phyloP scores from a whole-genome alignment of 2,888 invertebrate species.

The Drosophila leonis region DNA sequence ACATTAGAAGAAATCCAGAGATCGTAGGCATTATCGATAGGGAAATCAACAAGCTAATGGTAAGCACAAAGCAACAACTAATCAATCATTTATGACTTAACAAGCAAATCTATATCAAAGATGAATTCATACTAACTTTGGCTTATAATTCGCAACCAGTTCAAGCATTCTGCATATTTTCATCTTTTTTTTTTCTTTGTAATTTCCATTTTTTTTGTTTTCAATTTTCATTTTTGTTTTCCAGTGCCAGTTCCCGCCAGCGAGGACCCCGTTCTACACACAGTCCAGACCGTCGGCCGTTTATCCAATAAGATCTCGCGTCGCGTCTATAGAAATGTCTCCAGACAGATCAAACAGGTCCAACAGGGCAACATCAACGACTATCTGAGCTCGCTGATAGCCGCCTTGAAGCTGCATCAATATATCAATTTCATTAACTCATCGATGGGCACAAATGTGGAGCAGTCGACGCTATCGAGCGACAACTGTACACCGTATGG shows the following conservation, averaged over 20 bases:
- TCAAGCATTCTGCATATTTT: not conserved
- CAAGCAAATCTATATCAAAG: too few relatives aligned
- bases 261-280: constrained; percentile 89
- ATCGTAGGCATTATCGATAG: constrained; percentile 83
- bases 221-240: constrained; percentile 52
- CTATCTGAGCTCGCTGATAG: constrained; percentile 86
- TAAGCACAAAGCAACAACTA: constrained; percentile 60
- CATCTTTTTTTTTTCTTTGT: too few relatives aligned
- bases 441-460: constrained; percentile 84
- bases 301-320: constrained; percentile 90
- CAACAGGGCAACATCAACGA: constrained; percentile 86
- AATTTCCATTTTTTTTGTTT: not conserved
- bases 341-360: constrained; percentile 87
- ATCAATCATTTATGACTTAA: too few relatives aligned
- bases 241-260: constrained; percentile 87
- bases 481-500: constrained; percentile 63
- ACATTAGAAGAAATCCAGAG: constrained; percentile 84
- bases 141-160: constrained; percentile 8
- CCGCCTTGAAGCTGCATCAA: constrained; percentile 86
- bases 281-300: constrained; percentile 90
- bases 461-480: constrained; percentile 72
- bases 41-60: constrained; percentile 83
- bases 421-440: constrained; percentile 86
- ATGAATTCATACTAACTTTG: not conserved
- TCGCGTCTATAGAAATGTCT: constrained; percentile 89